Base-by-base conservation (phyloP, 2,797 vertebrate genomes). In the Peromyscus melanophrys region DNA sequence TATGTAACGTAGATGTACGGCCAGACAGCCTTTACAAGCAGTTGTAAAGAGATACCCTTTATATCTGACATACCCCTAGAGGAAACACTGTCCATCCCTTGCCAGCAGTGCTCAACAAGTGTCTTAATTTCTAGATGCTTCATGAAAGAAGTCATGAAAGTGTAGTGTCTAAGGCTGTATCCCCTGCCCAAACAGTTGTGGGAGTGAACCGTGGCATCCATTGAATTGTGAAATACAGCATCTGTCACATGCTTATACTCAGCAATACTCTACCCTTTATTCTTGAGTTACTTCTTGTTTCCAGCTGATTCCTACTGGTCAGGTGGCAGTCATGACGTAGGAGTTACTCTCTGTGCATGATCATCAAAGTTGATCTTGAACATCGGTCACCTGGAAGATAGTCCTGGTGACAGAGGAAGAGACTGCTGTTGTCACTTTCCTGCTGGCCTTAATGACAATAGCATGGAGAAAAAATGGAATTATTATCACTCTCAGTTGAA, bases 401-500 rank as follows among this genome's bases (percentile, higher is more conserved):
- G 78, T 65, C 34, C 1, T 75, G 17, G 43, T 63, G 57, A 78
- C 6, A 40, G 25, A 67, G 57, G 11, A 27, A 40, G 49, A 82
- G 5, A 57, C n/a, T 2, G 29, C 8, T 73, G 78, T 73, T 84
- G 23, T 52, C 12, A 40, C 52, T 80, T 29, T 89, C 49, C 61
- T 78, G 13, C 27, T 57, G 34, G 14, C 12, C 29, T 49, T 93
- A 59, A 61, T 11, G 77, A 37, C 10, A 88, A 6, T 49, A 23
- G 76, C 52, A 25, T 55, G 67, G 37, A 27, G 17, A 31, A 88
- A 88, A 84, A 76, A 75, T 43, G 75, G 80, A 90, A 75, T 23
- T 75, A 19, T n/a, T 12, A 40, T 52, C 57, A 84, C 89, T 96
- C 95, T 96, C 69, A 1, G 0, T 90, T 81, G 84, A 61, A 96